Percentiles rank a stretch among this genome's conserved stretches.
Conservation (phyloP, 2,113 vertebrate genomes). For the Poeciliopsis turrubarensis region DNA sequence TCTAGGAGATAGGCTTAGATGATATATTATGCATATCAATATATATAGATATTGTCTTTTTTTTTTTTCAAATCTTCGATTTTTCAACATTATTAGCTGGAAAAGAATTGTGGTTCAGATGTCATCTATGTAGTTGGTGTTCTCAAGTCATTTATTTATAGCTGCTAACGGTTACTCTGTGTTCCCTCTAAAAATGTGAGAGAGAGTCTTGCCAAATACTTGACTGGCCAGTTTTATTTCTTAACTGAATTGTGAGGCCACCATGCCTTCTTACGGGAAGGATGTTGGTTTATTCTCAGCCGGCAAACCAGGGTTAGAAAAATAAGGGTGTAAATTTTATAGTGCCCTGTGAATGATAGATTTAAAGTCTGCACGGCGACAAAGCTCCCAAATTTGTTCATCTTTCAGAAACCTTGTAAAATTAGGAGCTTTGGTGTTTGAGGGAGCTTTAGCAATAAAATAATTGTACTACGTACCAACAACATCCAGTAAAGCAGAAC, state of each 20-base stretch:
- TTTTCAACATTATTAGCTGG: background rate
- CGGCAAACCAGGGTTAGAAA: background rate
- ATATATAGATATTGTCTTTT: background rate
- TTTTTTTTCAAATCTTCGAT: background rate
- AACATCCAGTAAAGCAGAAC: background rate
- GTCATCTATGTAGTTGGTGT: conserved; percentile 15
- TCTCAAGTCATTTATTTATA: conserved; percentile 50
- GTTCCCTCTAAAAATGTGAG: conserved; percentile 70
- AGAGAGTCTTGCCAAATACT: conserved; percentile 48
- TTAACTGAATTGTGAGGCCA: background rate
- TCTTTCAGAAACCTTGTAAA: background rate
- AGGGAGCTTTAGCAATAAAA: background rate
- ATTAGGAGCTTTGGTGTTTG: background rate
- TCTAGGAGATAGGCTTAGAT: background rate
- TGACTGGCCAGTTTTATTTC: conserved; percentile 8
- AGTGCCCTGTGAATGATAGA: background rate
- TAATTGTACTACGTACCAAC: background rate
- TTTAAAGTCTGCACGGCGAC: background rate
- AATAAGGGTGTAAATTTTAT: conserved; percentile 3
- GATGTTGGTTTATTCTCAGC: background rate
- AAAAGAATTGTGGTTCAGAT: conserved; percentile 1
- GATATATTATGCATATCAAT: too few relatives aligned
- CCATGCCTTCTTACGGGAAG: conserved; percentile 10
- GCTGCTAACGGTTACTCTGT: conserved; percentile 44
- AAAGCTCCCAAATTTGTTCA: background rate